phyloP scores from a whole-genome alignment of 2,113 vertebrate species.

The Vombatus ursinus region DNA sequence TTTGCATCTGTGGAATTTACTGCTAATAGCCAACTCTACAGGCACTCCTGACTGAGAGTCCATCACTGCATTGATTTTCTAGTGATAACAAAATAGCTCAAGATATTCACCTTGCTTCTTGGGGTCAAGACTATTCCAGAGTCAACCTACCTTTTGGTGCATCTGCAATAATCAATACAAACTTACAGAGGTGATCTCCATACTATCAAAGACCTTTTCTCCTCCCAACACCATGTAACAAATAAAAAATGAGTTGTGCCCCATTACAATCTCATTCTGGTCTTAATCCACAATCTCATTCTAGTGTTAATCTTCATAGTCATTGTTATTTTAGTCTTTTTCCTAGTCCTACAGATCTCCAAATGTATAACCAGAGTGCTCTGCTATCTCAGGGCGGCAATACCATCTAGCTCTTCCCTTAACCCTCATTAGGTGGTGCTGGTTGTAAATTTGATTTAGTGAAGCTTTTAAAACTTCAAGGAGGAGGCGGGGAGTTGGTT shows the following conservation, averaged over 20 bases:
- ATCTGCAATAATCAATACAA: background rate
- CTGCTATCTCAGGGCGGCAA: background rate
- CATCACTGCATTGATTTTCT: background rate
- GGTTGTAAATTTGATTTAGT: background rate
- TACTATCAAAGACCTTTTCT: background rate
- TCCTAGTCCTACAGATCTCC: background rate
- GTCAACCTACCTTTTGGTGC: background rate
- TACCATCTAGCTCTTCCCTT: background rate
- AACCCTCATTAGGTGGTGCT: background rate
- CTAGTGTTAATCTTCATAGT: background rate
- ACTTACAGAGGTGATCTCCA: background rate
- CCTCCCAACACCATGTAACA: background rate
- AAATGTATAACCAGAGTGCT: background rate
- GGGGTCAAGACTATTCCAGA: background rate
- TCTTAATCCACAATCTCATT: background rate
- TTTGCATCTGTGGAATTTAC: background rate
- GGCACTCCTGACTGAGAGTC: background rate
- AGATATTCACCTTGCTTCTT: background rate
- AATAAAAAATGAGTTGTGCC: background rate
- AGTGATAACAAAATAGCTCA: background rate
- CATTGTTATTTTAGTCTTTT: background rate
- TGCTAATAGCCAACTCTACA: background rate
- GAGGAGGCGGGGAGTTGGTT: no score
- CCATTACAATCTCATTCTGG: background rate
- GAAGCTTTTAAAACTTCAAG: background rate